Conservation (phyloP, 2,113 vertebrate species). For the Nibea coibor region DNA sequence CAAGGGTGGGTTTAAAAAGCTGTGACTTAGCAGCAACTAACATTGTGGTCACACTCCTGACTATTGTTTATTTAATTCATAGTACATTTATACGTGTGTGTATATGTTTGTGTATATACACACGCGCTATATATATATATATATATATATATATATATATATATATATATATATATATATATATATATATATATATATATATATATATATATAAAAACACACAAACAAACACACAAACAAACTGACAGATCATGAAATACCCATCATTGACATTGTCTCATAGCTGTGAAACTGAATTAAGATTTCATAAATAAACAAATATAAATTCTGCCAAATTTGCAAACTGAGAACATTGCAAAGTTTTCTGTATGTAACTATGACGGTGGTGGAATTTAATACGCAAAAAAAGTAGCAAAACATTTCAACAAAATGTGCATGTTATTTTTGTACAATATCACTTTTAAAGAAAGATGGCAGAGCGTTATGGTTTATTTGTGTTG, state of each 20-base stretch:
- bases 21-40: slow-evolving; percentile 72
- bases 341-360: slow-evolving; percentile 68
- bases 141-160: slow-evolving; percentile 41
- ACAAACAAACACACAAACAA: no score
- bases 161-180: not conserved
- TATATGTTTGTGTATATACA: slow-evolving; percentile 29
- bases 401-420: slow-evolving; percentile 79
- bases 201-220: no score
- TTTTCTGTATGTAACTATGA: slow-evolving; percentile 70
- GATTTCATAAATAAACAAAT: slow-evolving; percentile 65
- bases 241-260: slow-evolving; percentile 51
- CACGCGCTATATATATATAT: slow-evolving; percentile 19
- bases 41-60: slow-evolving; percentile 77
- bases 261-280: slow-evolving; percentile 67
- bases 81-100: slow-evolving; percentile 65
- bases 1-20: slow-evolving; percentile 70
- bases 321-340: slow-evolving; percentile 76
- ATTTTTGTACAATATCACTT: slow-evolving; percentile 81
- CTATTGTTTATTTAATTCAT: slow-evolving; percentile 76
- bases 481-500: slow-evolving; percentile 59
- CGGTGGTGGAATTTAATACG: slow-evolving; percentile 73
- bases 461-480: slow-evolving; percentile 62
- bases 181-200: slow-evolving; percentile 50
- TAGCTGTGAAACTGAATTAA: slow-evolving; percentile 71
- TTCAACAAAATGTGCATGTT: slow-evolving; percentile 79